These are phyloP conservation scores for Gambusia affinis DNA, from an alignment of 2,113 vertebrate genomes.

Conservation along the genomic window DNA sequence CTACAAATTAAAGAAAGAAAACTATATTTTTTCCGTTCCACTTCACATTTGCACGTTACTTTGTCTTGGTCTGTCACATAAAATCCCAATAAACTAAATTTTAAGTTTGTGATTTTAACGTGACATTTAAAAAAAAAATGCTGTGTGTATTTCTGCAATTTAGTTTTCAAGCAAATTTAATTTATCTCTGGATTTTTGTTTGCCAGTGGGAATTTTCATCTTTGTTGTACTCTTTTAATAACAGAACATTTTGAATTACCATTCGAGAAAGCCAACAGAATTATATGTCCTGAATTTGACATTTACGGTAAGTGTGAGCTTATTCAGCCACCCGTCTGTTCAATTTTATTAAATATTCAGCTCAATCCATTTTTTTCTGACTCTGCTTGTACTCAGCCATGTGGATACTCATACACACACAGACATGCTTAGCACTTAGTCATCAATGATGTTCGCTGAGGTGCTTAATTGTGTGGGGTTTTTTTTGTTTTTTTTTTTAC, in stretches of 20 bases:
- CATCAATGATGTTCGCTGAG: slow-evolving; percentile 41
- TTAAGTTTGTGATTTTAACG: background rate
- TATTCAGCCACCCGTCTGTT: slow-evolving; percentile 1
- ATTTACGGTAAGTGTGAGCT: background rate
- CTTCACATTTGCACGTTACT: background rate
- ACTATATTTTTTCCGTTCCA: background rate
- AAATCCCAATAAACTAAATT: background rate
- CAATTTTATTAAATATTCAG: slow-evolving; percentile 9
- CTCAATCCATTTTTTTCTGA: slow-evolving; percentile 6
- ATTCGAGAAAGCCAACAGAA: background rate
- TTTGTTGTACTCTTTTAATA: background rate
- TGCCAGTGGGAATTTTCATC: background rate
- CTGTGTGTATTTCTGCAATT: background rate
- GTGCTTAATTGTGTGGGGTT: slow-evolving; percentile 46
- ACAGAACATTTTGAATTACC: background rate
- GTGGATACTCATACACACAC: slow-evolving; percentile 3
- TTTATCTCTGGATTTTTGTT: background rate
- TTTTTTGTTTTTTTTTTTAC: slow-evolving; percentile 21
- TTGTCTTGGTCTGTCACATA: background rate
- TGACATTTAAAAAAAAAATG: background rate
- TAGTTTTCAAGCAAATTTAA: background rate
- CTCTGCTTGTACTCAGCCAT: slow-evolving; percentile 6
- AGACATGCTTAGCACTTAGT: slow-evolving; percentile 40
- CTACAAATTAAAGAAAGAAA: background rate
- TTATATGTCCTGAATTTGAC: background rate